Conservation (phyloP, 2,888 invertebrate species). For the Tridacna crocea region DNA sequence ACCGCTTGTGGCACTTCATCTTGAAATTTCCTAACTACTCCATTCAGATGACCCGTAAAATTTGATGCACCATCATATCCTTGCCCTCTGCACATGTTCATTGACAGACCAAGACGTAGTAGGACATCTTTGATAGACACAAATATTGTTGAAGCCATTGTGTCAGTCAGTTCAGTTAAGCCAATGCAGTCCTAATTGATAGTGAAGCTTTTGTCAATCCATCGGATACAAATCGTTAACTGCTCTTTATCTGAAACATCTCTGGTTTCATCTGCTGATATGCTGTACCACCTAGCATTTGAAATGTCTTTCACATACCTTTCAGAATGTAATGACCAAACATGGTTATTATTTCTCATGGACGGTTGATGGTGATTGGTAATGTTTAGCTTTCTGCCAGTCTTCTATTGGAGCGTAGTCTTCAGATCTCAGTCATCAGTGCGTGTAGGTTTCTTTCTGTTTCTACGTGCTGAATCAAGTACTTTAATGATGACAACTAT, state of each 20-base stretch:
- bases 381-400: not conserved
- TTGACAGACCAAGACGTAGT: not conserved
- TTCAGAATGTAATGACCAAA: not conserved
- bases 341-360: not conserved
- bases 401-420: not conserved
- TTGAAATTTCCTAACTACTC: not conserved
- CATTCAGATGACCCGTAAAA: not conserved
- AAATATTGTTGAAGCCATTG: not conserved
- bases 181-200: not conserved
- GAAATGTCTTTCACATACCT: not conserved
- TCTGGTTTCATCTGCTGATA: not conserved
- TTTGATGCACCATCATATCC: conserved; percentile 1
- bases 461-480: too few relatives aligned
- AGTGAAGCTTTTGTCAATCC: not conserved
- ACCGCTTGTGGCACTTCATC: not conserved
- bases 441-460: too few relatives aligned
- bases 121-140: not conserved
- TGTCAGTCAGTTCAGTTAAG: not conserved
- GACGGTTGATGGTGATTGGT: not conserved
- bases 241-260: not conserved
- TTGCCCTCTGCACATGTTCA: conserved; percentile 1
- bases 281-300: not conserved
- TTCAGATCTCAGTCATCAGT: too few relatives aligned
- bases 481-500: too few relatives aligned
- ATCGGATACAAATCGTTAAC: not conserved